Conservation (phyloP, 2,888 invertebrate species). For the Drosophila pegasa region DNA sequence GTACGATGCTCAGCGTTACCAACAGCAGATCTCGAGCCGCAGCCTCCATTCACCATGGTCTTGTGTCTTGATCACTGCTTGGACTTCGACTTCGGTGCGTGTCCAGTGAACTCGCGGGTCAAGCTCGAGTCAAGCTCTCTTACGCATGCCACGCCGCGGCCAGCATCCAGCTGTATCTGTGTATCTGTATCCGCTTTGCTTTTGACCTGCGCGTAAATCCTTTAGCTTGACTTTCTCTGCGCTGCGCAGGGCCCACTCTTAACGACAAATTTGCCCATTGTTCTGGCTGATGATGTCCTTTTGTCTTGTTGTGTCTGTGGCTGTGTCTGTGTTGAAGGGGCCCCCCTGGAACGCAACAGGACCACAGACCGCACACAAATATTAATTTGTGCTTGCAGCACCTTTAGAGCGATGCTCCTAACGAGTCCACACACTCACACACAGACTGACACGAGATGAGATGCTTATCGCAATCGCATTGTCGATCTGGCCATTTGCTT, state of each 20-base stretch:
- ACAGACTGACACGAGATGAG: too few species aligned
- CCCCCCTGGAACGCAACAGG: constrained; percentile 46
- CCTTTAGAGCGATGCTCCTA: constrained; percentile 60
- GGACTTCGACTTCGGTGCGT: constrained; percentile 57
- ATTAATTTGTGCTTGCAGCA: constrained; percentile 60
- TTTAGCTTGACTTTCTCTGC: constrained; percentile 48
- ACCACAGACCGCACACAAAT: constrained; percentile 73
- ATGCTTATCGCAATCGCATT: constrained; percentile 57
- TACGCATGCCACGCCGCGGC: constrained; percentile 50
- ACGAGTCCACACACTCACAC: constrained; percentile 40
- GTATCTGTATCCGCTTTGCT: constrained; percentile 14
- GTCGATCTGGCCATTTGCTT: constrained; percentile 44
- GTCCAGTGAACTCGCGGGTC: constrained; percentile 78
- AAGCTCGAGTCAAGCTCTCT: constrained; percentile 45
- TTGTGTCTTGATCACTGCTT: constrained; percentile 37
- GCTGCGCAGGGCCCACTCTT: constrained; percentile 28
- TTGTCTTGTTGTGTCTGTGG: constrained; percentile 50
- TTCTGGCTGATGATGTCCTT: constrained; percentile 77
- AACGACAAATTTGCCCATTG: constrained; percentile 80
- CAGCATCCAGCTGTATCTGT: constrained; percentile 27
- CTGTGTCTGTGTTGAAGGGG: constrained; percentile 13
- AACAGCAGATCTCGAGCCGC: constrained; percentile 28
- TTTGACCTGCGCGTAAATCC: constrained; percentile 68
- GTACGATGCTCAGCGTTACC: constrained; percentile 55
- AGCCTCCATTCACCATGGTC: background rate